Percentiles rank a stretch among this genome's conserved stretches.
Evolutionary conservation across 2,113 vertebrate genomes (phyloP).

Genomic region (Pseudonaja textilis): DNA sequence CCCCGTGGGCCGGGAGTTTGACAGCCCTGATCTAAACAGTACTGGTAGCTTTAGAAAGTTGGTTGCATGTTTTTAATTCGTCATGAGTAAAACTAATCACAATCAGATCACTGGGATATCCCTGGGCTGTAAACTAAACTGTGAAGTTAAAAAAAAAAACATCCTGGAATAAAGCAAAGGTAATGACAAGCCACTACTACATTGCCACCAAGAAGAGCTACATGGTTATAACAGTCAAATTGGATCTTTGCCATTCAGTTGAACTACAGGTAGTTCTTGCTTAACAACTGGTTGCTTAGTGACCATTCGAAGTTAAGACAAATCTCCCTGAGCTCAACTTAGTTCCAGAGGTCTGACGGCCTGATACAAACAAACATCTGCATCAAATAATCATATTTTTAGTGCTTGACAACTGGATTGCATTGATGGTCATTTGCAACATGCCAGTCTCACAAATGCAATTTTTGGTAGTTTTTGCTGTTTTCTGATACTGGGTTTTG

Average conservation of each 20-base stretch:
- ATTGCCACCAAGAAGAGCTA: background rate
- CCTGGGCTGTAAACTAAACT: background rate
- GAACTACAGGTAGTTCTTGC: background rate
- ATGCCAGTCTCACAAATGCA: background rate
- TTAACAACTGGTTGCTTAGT: background rate
- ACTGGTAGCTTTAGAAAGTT: background rate
- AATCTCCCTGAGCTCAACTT: background rate
- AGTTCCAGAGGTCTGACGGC: background rate
- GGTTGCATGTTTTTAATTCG: background rate
- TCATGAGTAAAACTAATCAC: background rate
- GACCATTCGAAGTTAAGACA: background rate
- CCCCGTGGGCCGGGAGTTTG: too few relatives aligned
- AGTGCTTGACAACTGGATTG: background rate
- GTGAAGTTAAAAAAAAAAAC: background rate
- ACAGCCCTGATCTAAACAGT: background rate
- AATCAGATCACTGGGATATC: background rate
- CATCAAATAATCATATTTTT: background rate
- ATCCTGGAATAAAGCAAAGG: background rate
- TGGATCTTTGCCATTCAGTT: background rate
- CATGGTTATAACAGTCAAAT: background rate
- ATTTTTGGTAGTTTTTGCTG: background rate
- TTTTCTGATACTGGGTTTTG: background rate
- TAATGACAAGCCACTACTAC: background rate
- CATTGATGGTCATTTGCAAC: background rate
- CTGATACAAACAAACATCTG: background rate